Conservation (phyloP, 2,888 invertebrate genomes). For the Panzeria rudis region DNA sequence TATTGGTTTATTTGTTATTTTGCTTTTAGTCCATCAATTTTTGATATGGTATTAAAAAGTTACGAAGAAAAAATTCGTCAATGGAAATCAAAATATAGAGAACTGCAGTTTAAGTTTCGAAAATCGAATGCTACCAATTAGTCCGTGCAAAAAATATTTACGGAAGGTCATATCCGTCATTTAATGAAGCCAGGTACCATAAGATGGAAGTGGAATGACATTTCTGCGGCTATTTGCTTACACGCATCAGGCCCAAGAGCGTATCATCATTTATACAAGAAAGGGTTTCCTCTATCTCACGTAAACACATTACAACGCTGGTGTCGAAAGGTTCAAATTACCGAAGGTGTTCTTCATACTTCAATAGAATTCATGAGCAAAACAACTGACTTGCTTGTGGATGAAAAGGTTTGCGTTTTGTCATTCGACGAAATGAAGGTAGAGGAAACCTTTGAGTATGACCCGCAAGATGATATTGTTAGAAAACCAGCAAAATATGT, state of each 20-base stretch:
- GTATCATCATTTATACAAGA: background rate
- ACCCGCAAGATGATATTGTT: slow-evolving; percentile 3
- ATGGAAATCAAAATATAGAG: background rate
- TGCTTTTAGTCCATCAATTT: background rate
- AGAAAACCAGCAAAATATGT: slow-evolving; percentile 45
- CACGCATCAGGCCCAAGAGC: slow-evolving; percentile 17
- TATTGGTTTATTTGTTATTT: too few species aligned
- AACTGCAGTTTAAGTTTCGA: background rate
- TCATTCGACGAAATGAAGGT: slow-evolving; percentile 37
- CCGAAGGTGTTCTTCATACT: background rate
- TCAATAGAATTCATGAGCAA: slow-evolving; percentile 26
- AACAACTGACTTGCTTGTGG: background rate
- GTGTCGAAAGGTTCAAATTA: background rate
- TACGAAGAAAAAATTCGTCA: background rate
- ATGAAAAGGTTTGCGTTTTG: slow-evolving; percentile 39
- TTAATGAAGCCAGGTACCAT: background rate
- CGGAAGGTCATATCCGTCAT: background rate
- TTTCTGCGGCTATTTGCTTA: background rate
- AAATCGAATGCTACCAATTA: background rate
- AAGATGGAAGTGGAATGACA: slow-evolving; percentile 10
- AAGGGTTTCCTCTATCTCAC: slow-evolving; percentile 25
- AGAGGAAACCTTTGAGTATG: slow-evolving; percentile 51
- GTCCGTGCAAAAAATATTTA: background rate
- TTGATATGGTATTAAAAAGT: background rate
- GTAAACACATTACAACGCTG: slow-evolving; percentile 10